Conservation (phyloP, 2,797 vertebrate species). For the Diceros bicornis region DNA sequence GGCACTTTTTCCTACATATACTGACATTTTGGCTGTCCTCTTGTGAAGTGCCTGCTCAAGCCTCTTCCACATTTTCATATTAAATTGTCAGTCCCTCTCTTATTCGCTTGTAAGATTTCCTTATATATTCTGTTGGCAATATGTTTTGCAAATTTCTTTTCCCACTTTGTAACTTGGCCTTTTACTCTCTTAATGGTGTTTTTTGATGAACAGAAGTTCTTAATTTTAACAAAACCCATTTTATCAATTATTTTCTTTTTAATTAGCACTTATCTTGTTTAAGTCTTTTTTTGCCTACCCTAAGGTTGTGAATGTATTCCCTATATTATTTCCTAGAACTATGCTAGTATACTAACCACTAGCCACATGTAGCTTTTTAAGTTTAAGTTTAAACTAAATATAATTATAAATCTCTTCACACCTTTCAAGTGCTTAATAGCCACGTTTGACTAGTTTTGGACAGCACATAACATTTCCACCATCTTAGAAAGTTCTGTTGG, state of each 20-base stretch:
- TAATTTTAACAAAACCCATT: neutral
- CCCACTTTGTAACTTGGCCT: neutral
- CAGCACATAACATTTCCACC: neutral
- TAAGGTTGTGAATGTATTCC: neutral
- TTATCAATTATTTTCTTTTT: neutral
- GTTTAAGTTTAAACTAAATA: neutral
- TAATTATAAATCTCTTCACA: neutral
- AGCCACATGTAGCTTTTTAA: neutral
- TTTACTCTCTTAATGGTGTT: neutral
- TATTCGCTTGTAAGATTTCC: neutral
- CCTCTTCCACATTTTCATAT: neutral
- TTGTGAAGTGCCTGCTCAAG: neutral
- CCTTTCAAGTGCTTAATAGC: neutral
- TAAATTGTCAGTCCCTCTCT: neutral
- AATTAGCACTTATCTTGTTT: neutral
- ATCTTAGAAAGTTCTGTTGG: neutral
- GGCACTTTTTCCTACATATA: neutral
- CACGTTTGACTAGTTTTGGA: neutral
- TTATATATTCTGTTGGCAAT: neutral
- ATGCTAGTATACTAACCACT: neutral
- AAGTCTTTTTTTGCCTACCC: neutral
- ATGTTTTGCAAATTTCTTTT: neutral
- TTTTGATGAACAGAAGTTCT: neutral
- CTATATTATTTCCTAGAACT: neutral
- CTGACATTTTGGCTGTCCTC: neutral